Evolutionary conservation across 2,797 vertebrate species (phyloP).

Genomic region (Muscicapa comitata): DNA sequence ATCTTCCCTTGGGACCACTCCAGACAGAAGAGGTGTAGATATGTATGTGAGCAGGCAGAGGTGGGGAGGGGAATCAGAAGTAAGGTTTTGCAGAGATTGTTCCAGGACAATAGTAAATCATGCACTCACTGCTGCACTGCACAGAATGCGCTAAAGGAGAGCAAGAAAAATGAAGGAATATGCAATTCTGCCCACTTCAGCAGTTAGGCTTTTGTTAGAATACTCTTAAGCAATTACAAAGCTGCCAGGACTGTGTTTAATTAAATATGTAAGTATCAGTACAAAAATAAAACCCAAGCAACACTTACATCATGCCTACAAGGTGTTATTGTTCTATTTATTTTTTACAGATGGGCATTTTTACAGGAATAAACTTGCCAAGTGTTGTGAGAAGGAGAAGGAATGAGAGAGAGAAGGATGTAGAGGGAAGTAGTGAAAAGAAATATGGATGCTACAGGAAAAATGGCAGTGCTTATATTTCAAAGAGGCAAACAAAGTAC

Average conservation of each 20-base stretch:
- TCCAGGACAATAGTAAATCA: constrained; percentile 37
- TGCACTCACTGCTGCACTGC: background rate
- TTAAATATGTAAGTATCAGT: constrained; percentile 12
- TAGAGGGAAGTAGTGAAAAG: background rate
- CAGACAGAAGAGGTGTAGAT: background rate
- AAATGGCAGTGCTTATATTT: constrained; percentile 11
- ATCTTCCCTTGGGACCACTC: background rate
- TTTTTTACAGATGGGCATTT: constrained; percentile 44
- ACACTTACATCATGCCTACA: constrained; percentile 27
- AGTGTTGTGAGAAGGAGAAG: background rate
- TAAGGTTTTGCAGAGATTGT: constrained; percentile 21
- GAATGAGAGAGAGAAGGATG: background rate
- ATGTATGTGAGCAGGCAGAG: background rate
- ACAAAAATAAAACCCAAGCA: constrained; percentile 25
- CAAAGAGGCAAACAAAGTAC: background rate
- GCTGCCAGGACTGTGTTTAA: constrained; percentile 25
- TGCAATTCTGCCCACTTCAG: constrained; percentile 27
- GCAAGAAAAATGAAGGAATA: constrained; percentile 41
- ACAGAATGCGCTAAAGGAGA: constrained; percentile 5
- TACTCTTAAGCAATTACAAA: constrained; percentile 39
- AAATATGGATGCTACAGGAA: background rate
- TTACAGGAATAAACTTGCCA: background rate
- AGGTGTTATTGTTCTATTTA: constrained; percentile 37
- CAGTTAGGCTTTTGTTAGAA: constrained; percentile 47
- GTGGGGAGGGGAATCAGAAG: background rate